Evolutionary conservation across 2,113 vertebrate species (phyloP), one percentile per base, ranked within the genome.

Genomic region (Pseudorectes ferrugineus): DNA sequence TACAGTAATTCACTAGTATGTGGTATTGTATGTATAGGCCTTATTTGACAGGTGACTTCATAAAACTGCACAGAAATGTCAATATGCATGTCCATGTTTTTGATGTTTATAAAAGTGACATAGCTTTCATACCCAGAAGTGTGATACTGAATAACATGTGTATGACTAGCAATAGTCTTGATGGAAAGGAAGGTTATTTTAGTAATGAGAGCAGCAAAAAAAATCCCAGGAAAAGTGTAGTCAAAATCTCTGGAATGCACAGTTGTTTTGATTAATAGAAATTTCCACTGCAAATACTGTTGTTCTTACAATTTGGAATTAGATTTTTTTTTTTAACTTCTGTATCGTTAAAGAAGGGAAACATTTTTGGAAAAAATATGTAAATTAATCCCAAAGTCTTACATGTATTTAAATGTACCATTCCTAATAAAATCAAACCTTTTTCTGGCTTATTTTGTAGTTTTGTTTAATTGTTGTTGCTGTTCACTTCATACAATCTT

Each of bases 391-490:
- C 88, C 88, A 58, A 96, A 97, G 96, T 95, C 93, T 96, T 97
- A 96, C 26, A 4, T 96, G 95, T 95, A 96, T 96, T 96, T 95
- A 95, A 97, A 93, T 96, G 96, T 97, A 97, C 89, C 93, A 91
- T 96, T 97, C 96, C 96, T 97, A 96, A 94, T 96, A 91, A 94
- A 97, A 97, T 96, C 96, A 95, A 96, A 92, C 74, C 78, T 96
- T 96, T 96, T 97, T 96, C 95, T 95, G 95, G 95, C 96, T 96
- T 92, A 93, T 10, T 62, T 91, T 63, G 85, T 35, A 31, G 68
- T 93, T 79, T 58, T 76, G 29, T 88, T 92, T 58, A 67, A 57
- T 86, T 38, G 11, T 48, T 55, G 13, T 65, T 80, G 59, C 57
- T 62, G 33, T 38, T 94, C 29, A 9, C 52, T 85, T 96, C 2